These are phyloP conservation scores for Python bivittatus DNA, from an alignment of 2,113 vertebrate species.

Conservation along the genomic window DNA sequence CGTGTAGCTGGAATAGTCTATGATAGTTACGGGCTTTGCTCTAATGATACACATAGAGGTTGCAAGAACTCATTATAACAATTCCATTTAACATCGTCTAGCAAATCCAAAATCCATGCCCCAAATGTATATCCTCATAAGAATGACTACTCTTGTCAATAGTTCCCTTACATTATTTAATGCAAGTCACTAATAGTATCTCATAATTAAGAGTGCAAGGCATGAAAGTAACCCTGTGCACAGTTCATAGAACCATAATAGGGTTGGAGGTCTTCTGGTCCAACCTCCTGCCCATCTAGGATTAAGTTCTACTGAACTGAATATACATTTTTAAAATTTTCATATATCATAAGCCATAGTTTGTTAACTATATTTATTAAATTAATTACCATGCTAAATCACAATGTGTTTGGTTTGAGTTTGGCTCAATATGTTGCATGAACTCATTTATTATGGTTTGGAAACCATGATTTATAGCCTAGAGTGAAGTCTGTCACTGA, in stretches of 20 bases:
- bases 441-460: neutral
- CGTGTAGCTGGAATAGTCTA: neutral
- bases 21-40: neutral
- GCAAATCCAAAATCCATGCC: neutral
- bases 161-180: neutral
- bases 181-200: neutral
- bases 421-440: neutral
- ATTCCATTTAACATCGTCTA: neutral
- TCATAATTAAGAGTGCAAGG: neutral
- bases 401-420: neutral
- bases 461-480: neutral
- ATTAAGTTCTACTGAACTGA: neutral
- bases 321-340: neutral
- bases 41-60: neutral
- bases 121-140: neutral
- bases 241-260: neutral
- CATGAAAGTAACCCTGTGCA: neutral
- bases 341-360: neutral
- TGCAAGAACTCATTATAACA: neutral
- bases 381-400: neutral
- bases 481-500: neutral
- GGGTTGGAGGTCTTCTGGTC: neutral
- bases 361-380: neutral
- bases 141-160: neutral
- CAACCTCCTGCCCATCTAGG: neutral